These are phyloP conservation scores for Antechinus flavipes DNA, from an alignment of 2,113 vertebrate genomes.

Conservation along the genomic window DNA sequence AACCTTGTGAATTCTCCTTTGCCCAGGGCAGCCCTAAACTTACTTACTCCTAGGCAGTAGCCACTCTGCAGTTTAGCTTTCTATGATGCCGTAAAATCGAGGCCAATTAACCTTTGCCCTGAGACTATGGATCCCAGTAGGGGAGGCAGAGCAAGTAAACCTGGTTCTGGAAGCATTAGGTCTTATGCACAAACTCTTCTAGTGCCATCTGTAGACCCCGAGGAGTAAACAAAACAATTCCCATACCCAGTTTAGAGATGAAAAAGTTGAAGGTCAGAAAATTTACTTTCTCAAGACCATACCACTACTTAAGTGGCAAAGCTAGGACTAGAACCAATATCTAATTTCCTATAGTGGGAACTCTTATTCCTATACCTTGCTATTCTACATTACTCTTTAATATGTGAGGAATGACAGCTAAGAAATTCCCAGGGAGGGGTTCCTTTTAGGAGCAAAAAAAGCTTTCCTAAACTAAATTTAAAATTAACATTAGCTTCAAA, in stretches of 20 bases:
- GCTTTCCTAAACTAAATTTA: neutral
- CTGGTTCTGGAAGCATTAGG: neutral
- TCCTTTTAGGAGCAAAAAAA: neutral
- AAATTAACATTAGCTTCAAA: neutral
- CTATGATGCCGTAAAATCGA: neutral
- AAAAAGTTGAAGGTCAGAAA: neutral
- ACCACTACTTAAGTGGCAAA: neutral
- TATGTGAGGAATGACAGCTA: neutral
- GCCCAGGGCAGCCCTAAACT: neutral
- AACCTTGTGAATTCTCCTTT: neutral
- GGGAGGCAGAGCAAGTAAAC: neutral
- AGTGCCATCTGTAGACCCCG: neutral
- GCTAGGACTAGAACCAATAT: neutral
- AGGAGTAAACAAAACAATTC: neutral
- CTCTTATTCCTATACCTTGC: neutral
- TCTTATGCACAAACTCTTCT: neutral
- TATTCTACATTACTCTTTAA: neutral
- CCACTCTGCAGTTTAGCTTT: neutral
- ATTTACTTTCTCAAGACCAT: neutral
- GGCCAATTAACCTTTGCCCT: neutral
- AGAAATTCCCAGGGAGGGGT: neutral
- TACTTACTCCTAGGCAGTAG: neutral
- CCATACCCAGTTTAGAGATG: neutral
- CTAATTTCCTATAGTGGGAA: neutral
- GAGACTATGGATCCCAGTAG: neutral